Base-by-base conservation (phyloP, 1,140 invertebrate genomes). In the Drosophila subpulchrella region DNA sequence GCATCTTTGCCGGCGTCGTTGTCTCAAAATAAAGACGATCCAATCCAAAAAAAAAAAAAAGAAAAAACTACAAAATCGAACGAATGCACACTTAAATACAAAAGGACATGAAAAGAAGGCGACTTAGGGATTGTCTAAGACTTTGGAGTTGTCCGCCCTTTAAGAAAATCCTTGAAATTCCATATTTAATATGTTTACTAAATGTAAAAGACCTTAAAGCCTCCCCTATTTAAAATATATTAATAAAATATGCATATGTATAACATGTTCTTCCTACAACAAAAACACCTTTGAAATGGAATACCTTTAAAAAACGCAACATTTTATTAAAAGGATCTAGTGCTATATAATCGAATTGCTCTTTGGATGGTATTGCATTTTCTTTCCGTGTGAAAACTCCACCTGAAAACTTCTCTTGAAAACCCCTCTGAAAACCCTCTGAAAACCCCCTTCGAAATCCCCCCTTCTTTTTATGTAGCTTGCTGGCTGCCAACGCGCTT, bases 31-130 rank as follows among this genome's bases (percentile, higher is more conserved):
- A 88, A 74, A 81, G 84, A 83, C 84, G 83, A 86, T 88, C 83
- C 83, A 88, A 81, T 86, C 82, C 82, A 58, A 65, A 44, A 53
- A 44, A 27, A 44, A 27, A 70, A 75, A 86, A 27, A 42, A 41
- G 15, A 65, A 75, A 85, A 56, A 63, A 41, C 34, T 34, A 32
- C 65, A 75, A 85, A 86, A 76, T 76, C 83, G 83, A 86, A 83
- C 78, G 83, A 86, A 67, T 86, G 83, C 83, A 88, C 83, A 86
- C 83, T 86, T 80, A 83, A 86, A 86, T 83, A 79, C 84, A 88
- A 88, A 86, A 86, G 83, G 83, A 88, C 83, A 86, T 83, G 83
- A 86, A 83, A 80, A 83, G 79, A 86, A 88, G 79, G 88, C 79
- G 79, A 88, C 83, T 83, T 75, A 86, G 83, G 83, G 83, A 53